phyloP scores from a whole-genome alignment of 2,888 invertebrate genomes.

The Eupeodes luniger region DNA sequence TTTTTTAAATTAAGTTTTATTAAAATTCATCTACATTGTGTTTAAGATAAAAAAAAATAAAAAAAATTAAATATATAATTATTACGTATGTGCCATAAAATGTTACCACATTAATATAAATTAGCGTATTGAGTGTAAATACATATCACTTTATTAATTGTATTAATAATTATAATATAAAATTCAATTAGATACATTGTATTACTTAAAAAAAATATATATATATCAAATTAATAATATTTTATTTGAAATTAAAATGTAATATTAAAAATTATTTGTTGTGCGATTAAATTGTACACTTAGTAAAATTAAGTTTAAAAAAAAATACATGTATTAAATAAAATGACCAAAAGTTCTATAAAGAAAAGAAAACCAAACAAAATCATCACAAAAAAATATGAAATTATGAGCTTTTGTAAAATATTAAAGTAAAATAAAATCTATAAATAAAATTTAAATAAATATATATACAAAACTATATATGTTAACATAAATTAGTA shows the following conservation, averaged over 20 bases:
- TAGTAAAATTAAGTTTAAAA: not conserved
- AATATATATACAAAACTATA: slow-evolving; percentile 20
- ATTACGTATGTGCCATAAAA: slow-evolving; percentile 61
- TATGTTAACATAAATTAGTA: not conserved
- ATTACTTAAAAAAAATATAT: not conserved
- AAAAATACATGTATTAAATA: not conserved
- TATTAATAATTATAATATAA: slow-evolving; percentile 24
- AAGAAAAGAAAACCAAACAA: not conserved
- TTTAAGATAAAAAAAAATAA: slow-evolving; percentile 11
- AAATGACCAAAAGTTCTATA: slow-evolving; percentile 37
- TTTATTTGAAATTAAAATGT: not conserved
- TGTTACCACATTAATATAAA: slow-evolving; percentile 41
- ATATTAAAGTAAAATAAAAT: slow-evolving; percentile 15
- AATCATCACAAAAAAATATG: not conserved
- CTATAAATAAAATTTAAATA: slow-evolving; percentile 14
- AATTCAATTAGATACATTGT: slow-evolving; percentile 56
- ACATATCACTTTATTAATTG: slow-evolving; percentile 70
- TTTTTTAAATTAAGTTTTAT: not conserved
- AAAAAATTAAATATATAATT: slow-evolving; percentile 29
- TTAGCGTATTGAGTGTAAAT: slow-evolving; percentile 62
- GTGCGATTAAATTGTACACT: slow-evolving; percentile 27
- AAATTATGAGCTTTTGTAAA: slow-evolving; percentile 36
- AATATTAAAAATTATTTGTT: not conserved
- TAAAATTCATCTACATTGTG: not conserved
- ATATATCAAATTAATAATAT: not conserved